Base-by-base conservation (phyloP, 2,797 vertebrate genomes). In the Hyperoplus lanceolatus region DNA sequence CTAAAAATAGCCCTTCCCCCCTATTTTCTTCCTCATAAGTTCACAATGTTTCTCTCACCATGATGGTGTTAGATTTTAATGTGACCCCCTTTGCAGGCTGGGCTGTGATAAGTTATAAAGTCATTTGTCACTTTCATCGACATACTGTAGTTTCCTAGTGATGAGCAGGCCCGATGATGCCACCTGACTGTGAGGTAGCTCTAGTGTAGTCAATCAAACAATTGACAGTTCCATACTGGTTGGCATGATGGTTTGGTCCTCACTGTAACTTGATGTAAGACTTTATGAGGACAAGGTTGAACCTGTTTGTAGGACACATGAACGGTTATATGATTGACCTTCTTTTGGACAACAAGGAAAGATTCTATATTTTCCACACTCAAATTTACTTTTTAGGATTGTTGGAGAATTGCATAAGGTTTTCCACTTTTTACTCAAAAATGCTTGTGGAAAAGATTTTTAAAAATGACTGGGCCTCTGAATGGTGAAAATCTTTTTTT, bases 1-100 rank as follows among this genome's bases (percentile, higher is more conserved):
- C 87, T 90, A 90, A 87, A 94, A 91, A 93, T 93, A 93, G 83
- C 92, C 88, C 90, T 90, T 87, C 85, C 57, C 54, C 70, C 63
- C 83, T 79, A 60, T 74, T 83, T 77, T 60, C 51, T 56, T 79
- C 76, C 74, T 58, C 71, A 45, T 80, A 84, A 79, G 83, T 86
- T 90, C 80, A 91, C 79, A 63, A 29, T 64, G 75, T 85, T 79
- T 81, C 71, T 84, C 65, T 66, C 79, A 50, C 75, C 29, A 73
- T 81, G 0, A 39, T 49, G 13, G 51, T 90, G 92, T 93, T 88
- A 67, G 53, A 80, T 94, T 92, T 73, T 78, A 74, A 62, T 65
- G 64, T 50, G 80, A 87, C 54, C 69, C 53, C 29, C 13, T 60
- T 61, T 75, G 68, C 39, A 29, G 51, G 57, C 49, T 60, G 45